phyloP scores from a whole-genome alignment of 53 echinoderm and acorn worm species.

The Crossaster papposus region DNA sequence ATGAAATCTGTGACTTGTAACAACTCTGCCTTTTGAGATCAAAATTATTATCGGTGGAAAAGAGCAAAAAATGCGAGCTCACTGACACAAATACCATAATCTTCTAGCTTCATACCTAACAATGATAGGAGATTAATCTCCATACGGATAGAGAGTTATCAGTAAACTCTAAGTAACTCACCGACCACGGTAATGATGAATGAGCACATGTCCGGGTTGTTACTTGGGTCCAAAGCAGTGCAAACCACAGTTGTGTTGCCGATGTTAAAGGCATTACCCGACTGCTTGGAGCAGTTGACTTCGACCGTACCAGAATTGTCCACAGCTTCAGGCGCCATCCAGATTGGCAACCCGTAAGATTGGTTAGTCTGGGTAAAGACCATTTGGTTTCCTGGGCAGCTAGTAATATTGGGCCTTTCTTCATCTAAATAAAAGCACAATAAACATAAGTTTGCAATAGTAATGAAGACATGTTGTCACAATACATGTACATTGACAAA shows the following conservation, averaged over 20 bases:
- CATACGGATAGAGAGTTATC: neutral
- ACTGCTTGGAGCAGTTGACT: conserved; percentile 16
- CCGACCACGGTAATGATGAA: conserved; percentile 37
- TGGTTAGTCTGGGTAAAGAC: neutral
- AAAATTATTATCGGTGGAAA: no score
- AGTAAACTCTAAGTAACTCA: neutral
- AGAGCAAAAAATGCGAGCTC: no score
- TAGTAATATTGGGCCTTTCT: conserved; percentile 24
- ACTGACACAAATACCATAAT: no score
- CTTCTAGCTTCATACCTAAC: no score
- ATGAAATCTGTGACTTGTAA: no score
- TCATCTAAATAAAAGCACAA: conserved; percentile 8
- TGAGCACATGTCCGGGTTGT: conserved; percentile 27
- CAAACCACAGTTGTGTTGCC: conserved; percentile 21
- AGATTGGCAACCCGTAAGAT: neutral
- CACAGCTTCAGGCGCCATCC: neutral
- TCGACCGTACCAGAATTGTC: conserved; percentile 40
- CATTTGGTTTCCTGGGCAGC: conserved; percentile 2
- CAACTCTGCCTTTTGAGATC: no score
- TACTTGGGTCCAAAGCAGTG: conserved; percentile 26
- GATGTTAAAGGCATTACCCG: conserved; percentile 26
- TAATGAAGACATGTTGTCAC: no score
- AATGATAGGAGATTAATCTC: no score
- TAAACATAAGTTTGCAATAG: neutral
- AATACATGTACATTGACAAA: no score